phyloP scores from a whole-genome alignment of 2,797 vertebrate species.

The Enteromius mattozi region DNA sequence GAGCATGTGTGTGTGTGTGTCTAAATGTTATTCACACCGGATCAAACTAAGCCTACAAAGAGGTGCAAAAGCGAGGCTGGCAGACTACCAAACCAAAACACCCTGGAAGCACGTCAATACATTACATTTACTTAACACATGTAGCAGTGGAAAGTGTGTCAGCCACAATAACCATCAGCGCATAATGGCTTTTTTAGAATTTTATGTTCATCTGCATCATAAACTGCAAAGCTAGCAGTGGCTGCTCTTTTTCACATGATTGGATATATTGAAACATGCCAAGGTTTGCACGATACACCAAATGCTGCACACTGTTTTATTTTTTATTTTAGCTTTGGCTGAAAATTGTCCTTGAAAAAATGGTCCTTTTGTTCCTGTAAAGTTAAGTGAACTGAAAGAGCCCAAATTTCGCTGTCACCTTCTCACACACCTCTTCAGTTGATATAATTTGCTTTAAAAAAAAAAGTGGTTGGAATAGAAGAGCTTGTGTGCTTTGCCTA shows the following conservation, averaged over 20 bases:
- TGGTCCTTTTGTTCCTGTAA: neutral
- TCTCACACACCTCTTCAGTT: constrained; percentile 19
- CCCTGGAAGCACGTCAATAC: constrained; percentile 83
- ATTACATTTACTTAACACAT: constrained; percentile 77
- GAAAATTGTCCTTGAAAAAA: constrained; percentile 19
- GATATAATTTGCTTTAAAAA: constrained; percentile 32
- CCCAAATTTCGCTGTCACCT: constrained; percentile 9
- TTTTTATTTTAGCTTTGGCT: constrained; percentile 38
- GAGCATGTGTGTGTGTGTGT: constrained; percentile 69
- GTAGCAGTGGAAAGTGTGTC: constrained; percentile 73
- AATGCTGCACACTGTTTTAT: constrained; percentile 1
- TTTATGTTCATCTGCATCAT: constrained; percentile 41
- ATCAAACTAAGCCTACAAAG: constrained; percentile 84
- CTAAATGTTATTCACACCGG: constrained; percentile 85
- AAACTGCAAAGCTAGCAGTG: constrained; percentile 35
- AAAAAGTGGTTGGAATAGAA: constrained; percentile 7
- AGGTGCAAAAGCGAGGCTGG: constrained; percentile 83
- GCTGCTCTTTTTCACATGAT: constrained; percentile 49
- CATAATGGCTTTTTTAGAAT: constrained; percentile 50
- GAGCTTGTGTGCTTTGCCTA: neutral
- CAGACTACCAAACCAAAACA: constrained; percentile 81
- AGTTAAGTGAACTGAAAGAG: constrained; percentile 33
- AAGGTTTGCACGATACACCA: constrained; percentile 16
- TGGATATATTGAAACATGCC: constrained; percentile 36
- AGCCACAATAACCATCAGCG: constrained; percentile 60